These are phyloP conservation scores for Bubalus kerabau DNA, from an alignment of 2,113 vertebrate genomes.

Conservation along the genomic window DNA sequence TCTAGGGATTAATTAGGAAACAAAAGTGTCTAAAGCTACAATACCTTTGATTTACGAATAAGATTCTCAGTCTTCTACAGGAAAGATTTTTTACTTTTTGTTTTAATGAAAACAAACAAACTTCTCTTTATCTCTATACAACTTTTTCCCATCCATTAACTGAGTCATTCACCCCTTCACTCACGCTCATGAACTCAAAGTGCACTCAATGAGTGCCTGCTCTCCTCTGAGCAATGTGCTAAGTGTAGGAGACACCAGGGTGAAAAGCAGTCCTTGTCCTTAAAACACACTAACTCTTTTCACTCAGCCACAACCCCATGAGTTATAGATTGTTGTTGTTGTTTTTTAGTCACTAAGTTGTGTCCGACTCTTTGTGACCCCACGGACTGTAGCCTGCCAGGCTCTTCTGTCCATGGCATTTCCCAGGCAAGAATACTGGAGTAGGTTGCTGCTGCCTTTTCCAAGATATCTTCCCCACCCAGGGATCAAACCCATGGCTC, in stretches of 20 bases:
- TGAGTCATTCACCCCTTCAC: neutral
- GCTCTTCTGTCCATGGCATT: neutral
- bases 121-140: neutral
- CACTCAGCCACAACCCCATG: neutral
- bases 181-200: neutral
- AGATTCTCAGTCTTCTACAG: neutral
- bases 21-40: neutral
- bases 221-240: neutral
- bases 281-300: neutral
- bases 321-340: neutral
- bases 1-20: neutral
- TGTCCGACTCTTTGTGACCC: neutral
- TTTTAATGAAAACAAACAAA: neutral
- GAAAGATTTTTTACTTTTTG: neutral
- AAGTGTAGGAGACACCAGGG: neutral
- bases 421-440: neutral
- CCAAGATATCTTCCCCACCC: neutral
- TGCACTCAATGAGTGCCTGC: neutral
- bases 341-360: neutral
- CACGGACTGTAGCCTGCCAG: neutral
- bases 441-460: neutral
- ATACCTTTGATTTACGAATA: neutral
- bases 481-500: rapidly evolving
- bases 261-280: neutral
- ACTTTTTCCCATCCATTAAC: neutral